Evolutionary conservation across 2,797 vertebrate species (phyloP).

Genomic region (Tachyglossus aculeatus): DNA sequence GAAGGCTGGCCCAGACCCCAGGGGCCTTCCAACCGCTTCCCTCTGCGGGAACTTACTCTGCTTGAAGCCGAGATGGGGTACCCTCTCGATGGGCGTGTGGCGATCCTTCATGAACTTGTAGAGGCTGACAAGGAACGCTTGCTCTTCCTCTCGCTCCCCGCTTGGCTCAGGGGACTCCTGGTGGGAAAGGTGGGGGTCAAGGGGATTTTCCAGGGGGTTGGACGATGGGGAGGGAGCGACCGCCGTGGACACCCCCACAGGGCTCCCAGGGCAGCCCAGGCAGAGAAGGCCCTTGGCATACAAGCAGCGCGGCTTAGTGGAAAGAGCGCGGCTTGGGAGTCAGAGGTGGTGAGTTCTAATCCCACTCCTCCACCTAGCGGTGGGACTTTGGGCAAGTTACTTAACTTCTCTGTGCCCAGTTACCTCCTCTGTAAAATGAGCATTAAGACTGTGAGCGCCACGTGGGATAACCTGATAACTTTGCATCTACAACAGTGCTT

Average conservation of each 20-base stretch:
- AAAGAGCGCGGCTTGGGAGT: too few relatives aligned
- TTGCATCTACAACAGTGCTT: too few relatives aligned
- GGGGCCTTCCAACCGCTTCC: conserved; percentile 4
- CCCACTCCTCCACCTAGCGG: too few relatives aligned
- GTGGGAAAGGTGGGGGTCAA: conserved; percentile 39
- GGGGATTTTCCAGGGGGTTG: background rate
- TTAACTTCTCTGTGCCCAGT: too few relatives aligned
- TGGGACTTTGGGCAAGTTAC: too few relatives aligned
- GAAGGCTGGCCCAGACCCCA: conserved; percentile 1
- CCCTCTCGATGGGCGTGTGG: conserved; percentile 91
- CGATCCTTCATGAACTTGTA: conserved; percentile 93
- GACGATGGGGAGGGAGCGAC: background rate
- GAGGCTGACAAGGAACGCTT: conserved; percentile 84
- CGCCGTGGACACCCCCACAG: too few relatives aligned
- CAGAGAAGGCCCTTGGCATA: fast-evolving
- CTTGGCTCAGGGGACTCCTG: conserved; percentile 67
- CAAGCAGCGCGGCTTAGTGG: too few relatives aligned
- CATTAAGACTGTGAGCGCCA: too few relatives aligned
- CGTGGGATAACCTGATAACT: too few relatives aligned
- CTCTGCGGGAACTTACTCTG: conserved; percentile 84
- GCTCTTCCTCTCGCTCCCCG: conserved; percentile 78
- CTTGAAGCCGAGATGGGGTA: conserved; percentile 95
- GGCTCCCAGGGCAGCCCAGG: too few relatives aligned
- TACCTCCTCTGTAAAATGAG: too few relatives aligned
- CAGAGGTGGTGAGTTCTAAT: too few relatives aligned